These are phyloP conservation scores for Standfussiana lucernea DNA, from an alignment of 2,888 invertebrate genomes.

Conservation along the genomic window DNA sequence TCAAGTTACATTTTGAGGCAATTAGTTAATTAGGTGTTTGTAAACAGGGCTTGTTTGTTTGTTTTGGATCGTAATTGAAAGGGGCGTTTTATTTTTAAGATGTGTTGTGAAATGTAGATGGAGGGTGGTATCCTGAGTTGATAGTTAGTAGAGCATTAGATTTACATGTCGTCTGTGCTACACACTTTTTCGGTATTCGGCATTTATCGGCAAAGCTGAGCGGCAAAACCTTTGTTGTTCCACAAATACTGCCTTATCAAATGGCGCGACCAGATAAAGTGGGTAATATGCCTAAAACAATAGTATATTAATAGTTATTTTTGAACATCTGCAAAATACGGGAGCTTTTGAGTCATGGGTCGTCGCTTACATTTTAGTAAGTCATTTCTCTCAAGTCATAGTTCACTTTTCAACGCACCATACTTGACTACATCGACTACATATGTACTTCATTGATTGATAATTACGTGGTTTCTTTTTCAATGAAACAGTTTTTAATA, in stretches of 20 bases:
- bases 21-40: slow-evolving; percentile 20
- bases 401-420: no score
- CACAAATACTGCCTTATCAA: no score
- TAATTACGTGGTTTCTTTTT: not conserved
- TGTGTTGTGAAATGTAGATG: not conserved
- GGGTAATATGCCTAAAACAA: no score
- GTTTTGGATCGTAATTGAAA: slow-evolving; percentile 1
- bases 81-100: not conserved
- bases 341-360: no score
- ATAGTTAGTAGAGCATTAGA: not conserved
- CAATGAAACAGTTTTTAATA: not conserved
- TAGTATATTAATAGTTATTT: no score
- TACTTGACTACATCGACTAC: no score
- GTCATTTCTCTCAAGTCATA: no score
- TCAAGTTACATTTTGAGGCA: slow-evolving; percentile 14
- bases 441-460: not conserved
- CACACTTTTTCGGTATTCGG: not conserved
- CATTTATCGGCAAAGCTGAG: not conserved
- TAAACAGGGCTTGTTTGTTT: slow-evolving; percentile 1
- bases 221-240: not conserved
- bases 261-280: no score
- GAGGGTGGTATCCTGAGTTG: not conserved
- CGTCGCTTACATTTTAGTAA: no score
- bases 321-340: no score
- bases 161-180: not conserved